Percentiles rank a stretch among this genome's conserved stretches.
Evolutionary conservation across 1,140 invertebrate species (phyloP).

Genomic region (Ectropis grisescens): DNA sequence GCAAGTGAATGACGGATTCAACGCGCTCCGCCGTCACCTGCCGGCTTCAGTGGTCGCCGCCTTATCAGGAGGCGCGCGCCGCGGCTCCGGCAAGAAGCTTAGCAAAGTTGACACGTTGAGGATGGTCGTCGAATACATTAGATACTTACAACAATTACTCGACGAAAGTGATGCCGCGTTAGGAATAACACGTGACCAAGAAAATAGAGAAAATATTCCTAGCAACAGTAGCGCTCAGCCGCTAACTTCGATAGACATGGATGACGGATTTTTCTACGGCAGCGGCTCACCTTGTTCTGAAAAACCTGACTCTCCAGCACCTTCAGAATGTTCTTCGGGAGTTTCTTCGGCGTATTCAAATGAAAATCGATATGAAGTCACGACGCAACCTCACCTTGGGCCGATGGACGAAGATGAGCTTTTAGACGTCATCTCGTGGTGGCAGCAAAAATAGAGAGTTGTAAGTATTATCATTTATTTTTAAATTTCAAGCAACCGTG

Average conservation of each 20-base stretch:
- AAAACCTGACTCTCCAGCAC: constrained; percentile 77
- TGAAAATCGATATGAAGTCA: constrained; percentile 63
- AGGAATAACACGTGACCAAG: constrained; percentile 48
- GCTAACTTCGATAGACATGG: constrained; percentile 55
- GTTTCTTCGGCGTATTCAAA: constrained; percentile 62
- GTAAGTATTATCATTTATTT: constrained; percentile 31
- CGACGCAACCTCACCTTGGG: constrained; percentile 73
- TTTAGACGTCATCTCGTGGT: constrained; percentile 87
- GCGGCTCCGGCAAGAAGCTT: constrained; percentile 87
- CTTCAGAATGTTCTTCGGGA: constrained; percentile 79
- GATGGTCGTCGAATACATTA: constrained; percentile 95
- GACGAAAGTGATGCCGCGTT: constrained; percentile 75
- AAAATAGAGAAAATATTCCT: constrained; percentile 61
- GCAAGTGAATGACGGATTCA: constrained; percentile 95
- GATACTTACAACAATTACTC: constrained; percentile 86
- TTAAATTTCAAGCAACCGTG: no score
- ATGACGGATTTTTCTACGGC: constrained; percentile 63
- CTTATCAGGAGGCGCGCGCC: constrained; percentile 74
- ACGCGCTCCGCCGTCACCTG: constrained; percentile 87
- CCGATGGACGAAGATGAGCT: constrained; percentile 83
- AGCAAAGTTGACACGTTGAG: constrained; percentile 96
- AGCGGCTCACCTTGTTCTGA: constrained; percentile 74
- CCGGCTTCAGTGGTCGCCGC: constrained; percentile 83
- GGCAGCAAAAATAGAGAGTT: constrained; percentile 76
- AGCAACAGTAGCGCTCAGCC: constrained; percentile 28